A percentile compares a stretch with the other conserved stretches of the same genome.
Conservation (phyloP, 2,888 invertebrate genomes). For the Tenthredo amoena region DNA sequence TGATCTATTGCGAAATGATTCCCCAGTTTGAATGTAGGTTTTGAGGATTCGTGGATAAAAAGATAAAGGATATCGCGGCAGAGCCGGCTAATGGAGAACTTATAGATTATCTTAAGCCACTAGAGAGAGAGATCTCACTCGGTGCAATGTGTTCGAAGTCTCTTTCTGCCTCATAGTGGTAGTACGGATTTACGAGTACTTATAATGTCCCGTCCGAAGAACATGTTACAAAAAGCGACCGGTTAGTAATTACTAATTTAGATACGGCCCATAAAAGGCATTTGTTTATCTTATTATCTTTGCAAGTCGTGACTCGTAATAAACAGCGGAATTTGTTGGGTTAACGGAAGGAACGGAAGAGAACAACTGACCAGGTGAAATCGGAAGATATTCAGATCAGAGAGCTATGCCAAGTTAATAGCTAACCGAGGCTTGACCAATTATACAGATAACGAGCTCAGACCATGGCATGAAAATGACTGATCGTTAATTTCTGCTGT, state of each 20-base stretch:
- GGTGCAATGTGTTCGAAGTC: not conserved
- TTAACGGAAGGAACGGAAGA: conserved; percentile 9
- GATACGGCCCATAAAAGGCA: conserved; percentile 46
- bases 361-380: conserved; percentile 12
- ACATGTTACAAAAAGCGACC: conserved; percentile 25
- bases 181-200: conserved; percentile 4
- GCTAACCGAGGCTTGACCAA: conserved; percentile 23
- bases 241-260: conserved; percentile 47
- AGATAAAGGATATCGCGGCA: not conserved
- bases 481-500: not conserved
- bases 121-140: conserved; percentile 1
- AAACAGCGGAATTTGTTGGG: conserved; percentile 40
- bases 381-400: conserved; percentile 31
- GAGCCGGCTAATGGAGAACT: not conserved
- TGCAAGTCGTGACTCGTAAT: conserved; percentile 27
- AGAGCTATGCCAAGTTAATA: conserved; percentile 5
- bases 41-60: not conserved
- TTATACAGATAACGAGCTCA: conserved; percentile 33
- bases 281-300: conserved; percentile 49
- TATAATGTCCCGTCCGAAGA: conserved; percentile 3
- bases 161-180: not conserved
- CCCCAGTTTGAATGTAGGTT: conserved; percentile 6
- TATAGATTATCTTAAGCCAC: not conserved
- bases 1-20: not conserved
- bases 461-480: conserved; percentile 15